A percentile compares a stretch with the other conserved stretches of the same genome.
Evolutionary conservation across 2,797 vertebrate species (phyloP).

Genomic region (Oceanodroma leucorhoa): DNA sequence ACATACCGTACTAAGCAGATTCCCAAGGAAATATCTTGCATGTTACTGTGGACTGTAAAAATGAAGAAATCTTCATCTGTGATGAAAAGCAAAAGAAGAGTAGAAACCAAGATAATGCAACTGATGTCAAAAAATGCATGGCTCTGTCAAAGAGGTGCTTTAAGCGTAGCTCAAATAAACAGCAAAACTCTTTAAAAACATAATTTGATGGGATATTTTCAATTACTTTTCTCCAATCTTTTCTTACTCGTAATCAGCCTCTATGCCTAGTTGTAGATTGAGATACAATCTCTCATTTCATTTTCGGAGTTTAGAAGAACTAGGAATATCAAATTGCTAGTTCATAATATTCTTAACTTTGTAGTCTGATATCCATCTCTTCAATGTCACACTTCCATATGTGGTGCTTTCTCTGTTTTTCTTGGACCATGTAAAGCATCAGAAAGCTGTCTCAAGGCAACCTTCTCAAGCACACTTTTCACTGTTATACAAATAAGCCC

Average conservation of each 20-base stretch:
- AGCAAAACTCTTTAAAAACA: background rate
- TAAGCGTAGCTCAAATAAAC: background rate
- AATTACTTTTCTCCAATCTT: background rate
- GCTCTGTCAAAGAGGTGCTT: background rate
- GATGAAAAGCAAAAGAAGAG: background rate
- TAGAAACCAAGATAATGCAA: background rate
- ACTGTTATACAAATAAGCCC: constrained; percentile 47
- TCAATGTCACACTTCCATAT: background rate
- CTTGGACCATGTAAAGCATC: background rate
- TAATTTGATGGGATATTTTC: background rate
- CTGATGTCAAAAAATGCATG: background rate
- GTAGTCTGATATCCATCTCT: background rate
- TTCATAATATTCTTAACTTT: background rate
- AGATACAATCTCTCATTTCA: background rate
- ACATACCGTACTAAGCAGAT: background rate
- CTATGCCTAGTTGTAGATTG: background rate
- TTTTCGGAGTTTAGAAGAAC: background rate
- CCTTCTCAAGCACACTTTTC: background rate
- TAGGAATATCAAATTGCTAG: background rate
- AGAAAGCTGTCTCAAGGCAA: background rate
- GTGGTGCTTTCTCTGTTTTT: background rate
- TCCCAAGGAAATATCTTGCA: background rate
- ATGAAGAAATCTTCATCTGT: background rate
- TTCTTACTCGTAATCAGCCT: background rate
- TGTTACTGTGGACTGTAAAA: background rate